Conservation (phyloP, 2,113 vertebrate genomes). For the Seriola quinqueradiata region DNA sequence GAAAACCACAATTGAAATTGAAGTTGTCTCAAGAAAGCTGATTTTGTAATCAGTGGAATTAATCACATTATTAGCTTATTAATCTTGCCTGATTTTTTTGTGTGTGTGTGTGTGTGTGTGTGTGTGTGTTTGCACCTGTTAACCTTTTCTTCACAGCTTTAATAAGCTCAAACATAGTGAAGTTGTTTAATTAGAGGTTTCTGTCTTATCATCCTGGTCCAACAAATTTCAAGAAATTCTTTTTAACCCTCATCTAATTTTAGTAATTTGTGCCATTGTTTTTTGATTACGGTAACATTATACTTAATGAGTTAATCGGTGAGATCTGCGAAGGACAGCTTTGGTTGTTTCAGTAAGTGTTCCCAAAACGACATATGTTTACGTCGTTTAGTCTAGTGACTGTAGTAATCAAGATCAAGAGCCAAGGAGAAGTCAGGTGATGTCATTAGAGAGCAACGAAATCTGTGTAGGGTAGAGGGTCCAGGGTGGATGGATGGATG, state of each 20-base stretch:
- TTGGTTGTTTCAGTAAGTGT: neutral
- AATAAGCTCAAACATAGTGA: constrained; percentile 16
- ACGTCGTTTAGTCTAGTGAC: neutral
- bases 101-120: neutral
- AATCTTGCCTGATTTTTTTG: constrained; percentile 43
- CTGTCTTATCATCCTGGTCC: neutral
- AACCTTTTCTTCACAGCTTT: neutral
- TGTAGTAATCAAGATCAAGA: neutral
- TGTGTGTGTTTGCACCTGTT: neutral
- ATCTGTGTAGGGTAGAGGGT: neutral
- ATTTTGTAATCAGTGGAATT: constrained; percentile 68
- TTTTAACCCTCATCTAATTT: neutral
- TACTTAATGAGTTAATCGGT: neutral
- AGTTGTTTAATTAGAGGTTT: neutral
- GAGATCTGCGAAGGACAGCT: neutral
- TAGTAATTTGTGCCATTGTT: neutral
- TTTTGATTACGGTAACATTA: neutral
- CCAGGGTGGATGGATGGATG: neutral
- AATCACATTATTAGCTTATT: constrained; percentile 64
- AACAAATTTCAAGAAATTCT: neutral
- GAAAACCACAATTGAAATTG: constrained; percentile 41
- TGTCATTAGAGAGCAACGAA: neutral
- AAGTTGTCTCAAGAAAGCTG: constrained; percentile 44
- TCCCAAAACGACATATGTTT: neutral
- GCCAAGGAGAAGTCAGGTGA: neutral